Base-by-base conservation (phyloP, 2,888 invertebrate species). In the Drosophila paucipuncta region DNA sequence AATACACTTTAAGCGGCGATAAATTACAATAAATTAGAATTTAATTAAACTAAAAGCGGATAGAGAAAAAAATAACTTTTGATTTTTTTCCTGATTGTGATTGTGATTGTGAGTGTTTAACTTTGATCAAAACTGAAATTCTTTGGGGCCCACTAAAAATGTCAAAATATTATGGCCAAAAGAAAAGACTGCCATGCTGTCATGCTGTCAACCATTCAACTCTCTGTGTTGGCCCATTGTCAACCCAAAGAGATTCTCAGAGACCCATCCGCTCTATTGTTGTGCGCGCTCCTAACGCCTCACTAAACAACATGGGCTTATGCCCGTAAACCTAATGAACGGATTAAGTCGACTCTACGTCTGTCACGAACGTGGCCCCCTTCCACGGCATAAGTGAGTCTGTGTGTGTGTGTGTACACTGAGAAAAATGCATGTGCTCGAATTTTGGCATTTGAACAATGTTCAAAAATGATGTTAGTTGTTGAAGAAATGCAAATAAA, bases 271-370 rank as follows among this genome's bases (percentile, higher is more conserved):
- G 65, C 25, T 63, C 74, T 57, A 87, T 85, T 88, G 84, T 86
- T 82, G 66, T 77, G 54, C 47, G 25, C 70, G 64, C 78, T 76
- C 86, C 89, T 87, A 89, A 89, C 89, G 85, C 83, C 83, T 85
- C 82, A 81, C 85, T 84, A 81, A 83, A 89, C 78, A 90, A 82
- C 89, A 82, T 69, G 83, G 76, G 81, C 86, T 89, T 89, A 90
- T 85, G 88, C 68, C 85, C 82, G 82, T 83, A 88, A 88, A 82
- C 83, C 83, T 88, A 91, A 91, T 91, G 91, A 90, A 91, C 91
- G 91, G 91, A 91, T 91, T 91, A 91, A 88, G 83, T 87, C 89
- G 82, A 79, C 83, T 75, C 76, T 61, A 39, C 41, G 61, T 67
- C 71, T 55, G 55, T 59, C 28, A 67, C 60, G 57, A 49, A 37